phyloP scores from a whole-genome alignment of 2,888 invertebrate genomes.

The Dasysyrphus tricinctus region DNA sequence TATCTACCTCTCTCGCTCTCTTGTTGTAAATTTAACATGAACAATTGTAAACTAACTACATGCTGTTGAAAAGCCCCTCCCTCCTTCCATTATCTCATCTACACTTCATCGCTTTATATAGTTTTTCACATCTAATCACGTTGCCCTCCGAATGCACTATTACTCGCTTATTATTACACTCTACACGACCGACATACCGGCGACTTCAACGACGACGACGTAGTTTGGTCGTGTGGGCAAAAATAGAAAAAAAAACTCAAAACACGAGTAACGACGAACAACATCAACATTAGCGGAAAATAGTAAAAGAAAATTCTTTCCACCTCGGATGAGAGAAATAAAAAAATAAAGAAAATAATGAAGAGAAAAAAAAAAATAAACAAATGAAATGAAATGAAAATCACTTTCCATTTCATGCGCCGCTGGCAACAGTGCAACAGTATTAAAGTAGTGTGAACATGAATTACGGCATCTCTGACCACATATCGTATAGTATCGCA shows the following conservation, averaged over 20 bases:
- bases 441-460: constrained; percentile 34
- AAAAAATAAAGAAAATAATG: no score
- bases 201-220: constrained; percentile 24
- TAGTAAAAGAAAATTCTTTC: constrained; percentile 31
- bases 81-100: neutral
- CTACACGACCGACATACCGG: constrained; percentile 4
- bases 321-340: neutral
- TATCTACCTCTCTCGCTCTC: neutral
- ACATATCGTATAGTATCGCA: neutral
- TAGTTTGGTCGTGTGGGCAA: constrained; percentile 55
- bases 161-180: constrained; percentile 57
- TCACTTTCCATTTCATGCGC: constrained; percentile 71
- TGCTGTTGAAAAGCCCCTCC: constrained; percentile 24
- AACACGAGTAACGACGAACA: constrained; percentile 13
- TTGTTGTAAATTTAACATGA: constrained; percentile 31
- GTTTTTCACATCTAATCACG: constrained; percentile 59
- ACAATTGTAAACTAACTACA: constrained; percentile 56
- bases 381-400: constrained; percentile 67
- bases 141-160: constrained; percentile 70
- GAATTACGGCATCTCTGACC: constrained; percentile 33
- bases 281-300: neutral
- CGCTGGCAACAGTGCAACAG: constrained; percentile 7
- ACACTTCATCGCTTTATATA: neutral
- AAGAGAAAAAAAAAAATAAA: constrained; percentile 41
- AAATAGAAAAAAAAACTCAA: constrained; percentile 55